Percentiles rank a stretch among this genome's conserved stretches.
Conservation (phyloP, 2,888 invertebrate genomes). For the Phlogophora meticulosa region DNA sequence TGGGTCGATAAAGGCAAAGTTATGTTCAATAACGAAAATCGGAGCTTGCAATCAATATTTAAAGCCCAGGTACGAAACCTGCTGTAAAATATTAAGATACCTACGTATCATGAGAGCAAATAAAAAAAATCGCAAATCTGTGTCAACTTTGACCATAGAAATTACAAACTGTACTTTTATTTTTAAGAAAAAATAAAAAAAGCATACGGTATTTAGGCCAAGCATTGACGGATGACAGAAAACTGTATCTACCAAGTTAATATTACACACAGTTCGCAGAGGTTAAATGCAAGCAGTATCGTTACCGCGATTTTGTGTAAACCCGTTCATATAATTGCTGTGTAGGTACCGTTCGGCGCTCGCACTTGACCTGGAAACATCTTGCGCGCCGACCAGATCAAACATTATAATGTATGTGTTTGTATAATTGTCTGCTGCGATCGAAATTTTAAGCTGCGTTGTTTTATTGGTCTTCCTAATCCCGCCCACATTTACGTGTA, state of each 20-base stretch:
- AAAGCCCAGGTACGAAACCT: not conserved
- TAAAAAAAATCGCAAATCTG: conserved; percentile 6
- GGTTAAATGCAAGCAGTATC: conserved; percentile 48
- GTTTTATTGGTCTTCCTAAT: not conserved
- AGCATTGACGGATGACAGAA: conserved; percentile 16
- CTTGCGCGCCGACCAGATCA: conserved; percentile 60
- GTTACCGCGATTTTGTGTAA: conserved; percentile 67
- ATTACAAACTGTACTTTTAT: not conserved
- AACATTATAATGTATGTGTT: conserved; percentile 48
- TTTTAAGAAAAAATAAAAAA: conserved; percentile 25
- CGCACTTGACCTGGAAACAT: conserved; percentile 76
- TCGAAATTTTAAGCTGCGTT: not conserved
- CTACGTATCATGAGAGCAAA: not conserved
- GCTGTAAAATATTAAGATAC: conserved; percentile 6
- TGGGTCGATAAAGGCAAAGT: not conserved
- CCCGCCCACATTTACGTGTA: too few relatives aligned
- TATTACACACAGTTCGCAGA: conserved; percentile 29
- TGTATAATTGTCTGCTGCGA: conserved; percentile 1
- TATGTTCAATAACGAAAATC: not conserved
- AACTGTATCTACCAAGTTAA: conserved; percentile 32
- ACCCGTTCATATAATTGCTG: conserved; percentile 77
- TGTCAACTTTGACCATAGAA: not conserved
- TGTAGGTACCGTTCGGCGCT: conserved; percentile 72
- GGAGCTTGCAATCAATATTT: not conserved
- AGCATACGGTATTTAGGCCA: not conserved